Evolutionary conservation across 2,113 vertebrate species (phyloP).

Genomic region (Serinus canaria): DNA sequence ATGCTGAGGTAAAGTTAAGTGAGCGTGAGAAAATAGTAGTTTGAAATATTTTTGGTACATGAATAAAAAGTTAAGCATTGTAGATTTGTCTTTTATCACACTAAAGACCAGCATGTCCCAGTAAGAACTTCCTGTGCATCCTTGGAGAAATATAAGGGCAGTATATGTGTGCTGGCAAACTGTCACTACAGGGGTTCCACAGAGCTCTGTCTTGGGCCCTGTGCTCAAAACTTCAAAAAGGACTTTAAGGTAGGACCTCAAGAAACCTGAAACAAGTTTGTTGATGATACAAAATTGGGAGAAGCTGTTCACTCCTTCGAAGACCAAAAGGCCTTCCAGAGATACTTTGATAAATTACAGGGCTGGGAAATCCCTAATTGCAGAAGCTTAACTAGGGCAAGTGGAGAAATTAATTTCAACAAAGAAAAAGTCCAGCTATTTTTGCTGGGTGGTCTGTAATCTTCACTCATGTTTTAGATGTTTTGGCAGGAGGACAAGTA

Average conservation of each 20-base stretch:
- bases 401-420: neutral
- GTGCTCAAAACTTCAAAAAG: neutral
- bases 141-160: neutral
- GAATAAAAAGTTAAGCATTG: neutral
- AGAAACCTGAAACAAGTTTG: neutral
- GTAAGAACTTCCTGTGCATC: neutral
- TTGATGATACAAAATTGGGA: neutral
- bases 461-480: neutral
- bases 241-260: neutral
- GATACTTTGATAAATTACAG: neutral
- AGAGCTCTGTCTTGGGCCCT: neutral
- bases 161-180: neutral
- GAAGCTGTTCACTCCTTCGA: neutral
- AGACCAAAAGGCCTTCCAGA: neutral
- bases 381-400: neutral
- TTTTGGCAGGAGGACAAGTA: neutral
- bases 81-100: neutral
- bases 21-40: neutral
- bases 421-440: neutral
- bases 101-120: neutral
- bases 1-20: neutral
- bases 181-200: rapidly evolving
- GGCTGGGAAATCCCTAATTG: neutral
- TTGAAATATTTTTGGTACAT: neutral
- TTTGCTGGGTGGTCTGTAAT: neutral